These are phyloP conservation scores for Streptopelia turtur DNA, from an alignment of 2,797 vertebrate species.

Conservation along the genomic window DNA sequence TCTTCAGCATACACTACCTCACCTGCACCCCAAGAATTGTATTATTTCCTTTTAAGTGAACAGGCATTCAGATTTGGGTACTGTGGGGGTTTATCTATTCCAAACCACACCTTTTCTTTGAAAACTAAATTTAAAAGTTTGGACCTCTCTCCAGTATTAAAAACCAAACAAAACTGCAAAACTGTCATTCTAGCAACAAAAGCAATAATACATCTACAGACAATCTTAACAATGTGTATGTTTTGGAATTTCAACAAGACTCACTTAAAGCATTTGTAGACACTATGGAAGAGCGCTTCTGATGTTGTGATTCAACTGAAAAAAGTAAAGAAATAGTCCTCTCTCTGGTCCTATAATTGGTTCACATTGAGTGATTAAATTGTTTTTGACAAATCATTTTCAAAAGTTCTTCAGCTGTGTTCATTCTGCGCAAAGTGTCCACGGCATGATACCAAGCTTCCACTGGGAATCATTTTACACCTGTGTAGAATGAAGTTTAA, in stretches of 20 bases:
- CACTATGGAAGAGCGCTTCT: not conserved
- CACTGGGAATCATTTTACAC: not conserved
- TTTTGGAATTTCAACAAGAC: not conserved
- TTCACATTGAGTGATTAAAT: not conserved
- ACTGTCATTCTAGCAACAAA: not conserved
- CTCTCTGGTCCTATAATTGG: not conserved
- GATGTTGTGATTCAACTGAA: not conserved
- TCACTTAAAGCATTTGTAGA: not conserved
- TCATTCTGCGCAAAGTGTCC: not conserved
- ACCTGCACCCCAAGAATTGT: accelerated
- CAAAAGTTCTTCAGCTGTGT: not conserved
- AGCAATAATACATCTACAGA: not conserved
- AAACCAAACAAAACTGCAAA: not conserved
- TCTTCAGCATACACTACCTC: not conserved
- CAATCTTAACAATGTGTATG: not conserved
- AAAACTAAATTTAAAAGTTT: not conserved
- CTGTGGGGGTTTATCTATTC: not conserved
- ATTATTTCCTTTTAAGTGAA: not conserved
- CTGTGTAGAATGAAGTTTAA: not conserved
- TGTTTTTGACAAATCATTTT: not conserved
- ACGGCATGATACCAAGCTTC: not conserved
- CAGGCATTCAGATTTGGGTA: not conserved
- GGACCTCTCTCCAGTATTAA: not conserved
- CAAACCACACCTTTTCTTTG: not conserved
- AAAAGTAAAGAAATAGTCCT: not conserved